Conservation (phyloP, 92 coral and sea anemone genomes). For the Zoanthus gigantus region DNA sequence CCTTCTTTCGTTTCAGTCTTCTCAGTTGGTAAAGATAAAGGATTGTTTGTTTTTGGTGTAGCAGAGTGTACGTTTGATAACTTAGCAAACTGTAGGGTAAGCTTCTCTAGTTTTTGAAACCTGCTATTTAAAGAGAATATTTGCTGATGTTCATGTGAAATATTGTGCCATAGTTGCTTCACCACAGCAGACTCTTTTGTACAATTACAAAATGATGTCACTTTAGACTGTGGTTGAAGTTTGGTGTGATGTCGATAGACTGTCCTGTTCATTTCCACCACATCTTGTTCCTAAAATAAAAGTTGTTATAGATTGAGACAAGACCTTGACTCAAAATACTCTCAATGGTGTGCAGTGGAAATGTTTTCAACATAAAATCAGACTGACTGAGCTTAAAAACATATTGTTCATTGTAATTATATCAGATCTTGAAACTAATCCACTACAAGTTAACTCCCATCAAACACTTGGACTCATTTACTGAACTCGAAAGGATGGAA, state of each 20-base stretch:
- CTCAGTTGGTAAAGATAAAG: not conserved
- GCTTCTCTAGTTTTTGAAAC: conserved; percentile 8
- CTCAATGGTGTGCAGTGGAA: not conserved
- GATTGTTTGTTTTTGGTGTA: not conserved
- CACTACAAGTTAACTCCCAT: too few species aligned
- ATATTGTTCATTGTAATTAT: too few species aligned
- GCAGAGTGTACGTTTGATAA: not conserved
- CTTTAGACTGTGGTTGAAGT: conserved; percentile 1
- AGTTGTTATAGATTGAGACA: not conserved
- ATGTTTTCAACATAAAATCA: too few species aligned
- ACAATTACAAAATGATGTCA: conserved; percentile 27
- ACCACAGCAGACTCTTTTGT: conserved; percentile 2
- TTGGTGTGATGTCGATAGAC: conserved; percentile 21
- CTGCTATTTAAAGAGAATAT: conserved; percentile 2
- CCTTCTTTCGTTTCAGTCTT: not conserved
- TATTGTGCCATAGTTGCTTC: conserved; percentile 25
- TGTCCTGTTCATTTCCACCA: conserved; percentile 27
- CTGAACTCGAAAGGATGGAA: too few species aligned
- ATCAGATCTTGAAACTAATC: too few species aligned
- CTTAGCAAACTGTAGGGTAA: conserved; percentile 10
- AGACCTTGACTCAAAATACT: not conserved
- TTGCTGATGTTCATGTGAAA: conserved; percentile 32
- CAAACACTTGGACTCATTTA: too few species aligned
- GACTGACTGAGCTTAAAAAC: too few species aligned
- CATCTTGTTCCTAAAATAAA: conserved; percentile 14